Conservation (phyloP, 2,797 vertebrate species). For the Sebastes oblongus region DNA sequence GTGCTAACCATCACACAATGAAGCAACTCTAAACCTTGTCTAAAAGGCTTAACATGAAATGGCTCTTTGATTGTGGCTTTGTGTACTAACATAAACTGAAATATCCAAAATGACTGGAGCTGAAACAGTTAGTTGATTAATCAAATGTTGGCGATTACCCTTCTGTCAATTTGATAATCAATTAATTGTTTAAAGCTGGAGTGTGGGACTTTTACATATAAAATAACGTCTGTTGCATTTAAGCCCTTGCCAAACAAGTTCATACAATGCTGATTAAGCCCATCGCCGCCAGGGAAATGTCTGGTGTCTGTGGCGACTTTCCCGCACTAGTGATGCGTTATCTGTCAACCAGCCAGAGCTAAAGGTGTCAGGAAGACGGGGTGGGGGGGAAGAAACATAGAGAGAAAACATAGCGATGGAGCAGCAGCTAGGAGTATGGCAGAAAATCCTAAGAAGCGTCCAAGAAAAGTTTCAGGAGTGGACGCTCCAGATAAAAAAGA, state of each 20-base stretch:
- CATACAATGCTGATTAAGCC: background rate
- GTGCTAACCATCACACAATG: background rate
- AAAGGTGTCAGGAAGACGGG: no score
- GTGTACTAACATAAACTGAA: background rate
- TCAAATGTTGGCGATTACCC: background rate
- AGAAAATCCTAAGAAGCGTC: background rate
- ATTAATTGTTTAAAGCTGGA: background rate
- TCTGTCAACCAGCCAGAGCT: background rate
- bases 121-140: background rate
- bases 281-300: background rate
- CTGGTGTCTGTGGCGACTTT: background rate
- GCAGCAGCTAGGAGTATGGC: background rate
- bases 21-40: background rate
- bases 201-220: background rate
- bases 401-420: background rate
- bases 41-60: background rate
- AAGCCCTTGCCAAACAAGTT: background rate
- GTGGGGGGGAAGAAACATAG: background rate
- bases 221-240: background rate
- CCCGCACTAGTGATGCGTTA: background rate
- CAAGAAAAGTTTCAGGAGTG: background rate
- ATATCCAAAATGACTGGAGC: background rate
- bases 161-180: background rate
- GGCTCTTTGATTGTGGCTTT: background rate
- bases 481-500: background rate